Evolutionary conservation across 2,888 invertebrate genomes (phyloP), one percentile per base, ranked within the genome.

Genomic region (Eledona agricola): DNA sequence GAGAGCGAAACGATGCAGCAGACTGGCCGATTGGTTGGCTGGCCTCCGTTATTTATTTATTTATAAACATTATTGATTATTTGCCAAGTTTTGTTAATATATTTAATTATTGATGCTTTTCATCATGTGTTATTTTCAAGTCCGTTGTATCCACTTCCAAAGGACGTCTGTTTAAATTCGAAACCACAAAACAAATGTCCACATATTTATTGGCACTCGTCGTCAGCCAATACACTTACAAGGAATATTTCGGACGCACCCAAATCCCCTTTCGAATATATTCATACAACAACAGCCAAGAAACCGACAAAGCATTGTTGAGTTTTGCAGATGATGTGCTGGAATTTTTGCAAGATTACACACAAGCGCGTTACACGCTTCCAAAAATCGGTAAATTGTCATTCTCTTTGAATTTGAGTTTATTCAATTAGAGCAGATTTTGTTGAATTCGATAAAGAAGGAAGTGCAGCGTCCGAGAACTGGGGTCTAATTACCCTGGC

Each of bases 401-500:
- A 29, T 6, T 35, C 31, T 25, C 19, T 5, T 16, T 1, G 6
- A 7, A 20, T 12, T 32, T 19, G n/a, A n/a, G n/a, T 35, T 26
- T 7, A 25, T 12, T 29, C 22, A 29, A 37, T 19, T 57, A 53
- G 57, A 56, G n/a, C 34, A 70, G 70, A 70, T 58, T 62, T 69
- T 45, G 60, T 69, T 10, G 68, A 69, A 47, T 70, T 65, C 23
- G 51, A 61, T 17, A 62, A 66, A 26, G 49, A 51, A 3, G 40
- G 50, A 34, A 58, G 42, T 15, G 35, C 64, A 15, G 70, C 66
- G 2, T 67, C 69, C 3, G 70, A 70, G 59, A 65, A 68, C 37
- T 70, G 70, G 70, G 70, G 70, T 1, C 45, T 70, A 1, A 61
- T 68, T 1, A 68, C 68, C 6, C 60, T 66, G 35, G 60, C 58